Percentiles rank a stretch among this genome's conserved stretches.
These are phyloP conservation scores for Nomada fabriciana DNA, from an alignment of 2,888 invertebrate genomes.

Conservation along the genomic window DNA sequence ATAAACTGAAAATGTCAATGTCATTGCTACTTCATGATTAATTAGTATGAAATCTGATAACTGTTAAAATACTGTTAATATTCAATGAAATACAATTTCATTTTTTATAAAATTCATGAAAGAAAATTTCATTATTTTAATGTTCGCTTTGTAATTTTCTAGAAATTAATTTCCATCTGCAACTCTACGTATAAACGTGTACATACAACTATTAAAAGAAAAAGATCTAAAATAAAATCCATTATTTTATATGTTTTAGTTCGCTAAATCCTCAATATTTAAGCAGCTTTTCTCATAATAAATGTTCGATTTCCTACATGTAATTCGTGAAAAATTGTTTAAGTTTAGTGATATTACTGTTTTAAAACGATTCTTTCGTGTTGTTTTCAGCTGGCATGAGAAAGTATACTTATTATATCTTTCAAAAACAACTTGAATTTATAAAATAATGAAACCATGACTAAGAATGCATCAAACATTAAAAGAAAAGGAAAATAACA, in stretches of 20 bases:
- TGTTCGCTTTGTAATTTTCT: constrained; percentile 39
- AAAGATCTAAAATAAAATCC: constrained; percentile 54
- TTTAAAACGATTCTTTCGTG: constrained; percentile 29
- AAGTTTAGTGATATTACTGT: constrained; percentile 40
- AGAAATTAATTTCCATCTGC: constrained; percentile 46
- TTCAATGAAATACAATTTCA: constrained; percentile 40
- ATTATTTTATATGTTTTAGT: constrained; percentile 39
- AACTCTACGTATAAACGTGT: constrained; percentile 30
- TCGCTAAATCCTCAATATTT: constrained; percentile 45
- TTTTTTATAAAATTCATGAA: constrained; percentile 39
- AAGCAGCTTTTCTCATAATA: constrained; percentile 45
- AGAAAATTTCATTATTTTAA: constrained; percentile 35
- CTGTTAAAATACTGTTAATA: constrained; percentile 41
- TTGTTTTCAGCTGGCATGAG: constrained; percentile 27
- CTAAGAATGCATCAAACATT: constrained; percentile 52
- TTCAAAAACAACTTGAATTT: constrained; percentile 38
- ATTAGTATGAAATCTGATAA: constrained; percentile 39
- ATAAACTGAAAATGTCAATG: constrained; percentile 41
- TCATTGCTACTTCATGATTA: constrained; percentile 24
- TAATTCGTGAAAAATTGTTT: constrained; percentile 52
- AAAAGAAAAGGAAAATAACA: constrained; percentile 73
- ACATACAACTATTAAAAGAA: constrained; percentile 41
- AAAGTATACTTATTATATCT: constrained; percentile 27
- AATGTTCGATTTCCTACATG: constrained; percentile 35
- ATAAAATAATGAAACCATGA: constrained; percentile 43